Base-by-base conservation (phyloP, 2,797 vertebrate species). In the Microcaecilia unicolor region DNA sequence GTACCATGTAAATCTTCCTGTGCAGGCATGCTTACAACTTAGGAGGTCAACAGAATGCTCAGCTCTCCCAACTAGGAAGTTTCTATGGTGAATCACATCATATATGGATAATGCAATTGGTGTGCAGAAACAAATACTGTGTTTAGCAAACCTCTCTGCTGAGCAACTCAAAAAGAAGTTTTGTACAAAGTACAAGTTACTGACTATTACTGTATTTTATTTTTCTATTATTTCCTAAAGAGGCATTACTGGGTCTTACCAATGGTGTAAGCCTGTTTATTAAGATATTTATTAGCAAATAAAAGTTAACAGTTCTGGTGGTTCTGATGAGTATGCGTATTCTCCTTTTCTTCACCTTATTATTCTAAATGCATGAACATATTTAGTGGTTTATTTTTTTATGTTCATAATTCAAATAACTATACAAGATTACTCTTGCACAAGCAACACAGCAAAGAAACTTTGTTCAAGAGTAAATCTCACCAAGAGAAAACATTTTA, bases 121-220 rank as follows among this genome's bases (percentile, higher is more conserved):
- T 69, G 65, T 72, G 55, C 65, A 65, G 64, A 70, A 78, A 58
- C 59, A 76, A n/a, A 70, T 78, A 81, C 78, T 84, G 81, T 88
- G 86, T 92, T 92, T 91, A 85, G 90, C 88, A 91, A 88, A 87
- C 83, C 80, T 81, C 87, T 81, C 84, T 92, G 89, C 89, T 93
- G 84, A 92, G 85, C 86, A 91, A 90, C 88, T 86, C 91, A 90
- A 83, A 79, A 61, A 58, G 67, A n/a, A 86, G 84, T 86, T 95
- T 95, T 93, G 89, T 94, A 93, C 90, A 91, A 92, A 86, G 90
- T 95, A 95, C 91, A 95, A 95, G 83, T 76, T 88, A 88, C 76
- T 83, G 86, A 86, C 80, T 84, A 90, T 88, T 90, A 88, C 79
- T 90, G 87, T 90, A 91, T 91, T 91, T 95, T 94, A 94, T 94